These are phyloP conservation scores for Xyliphius kryptos DNA, from an alignment of 2,113 vertebrate genomes.

Conservation along the genomic window DNA sequence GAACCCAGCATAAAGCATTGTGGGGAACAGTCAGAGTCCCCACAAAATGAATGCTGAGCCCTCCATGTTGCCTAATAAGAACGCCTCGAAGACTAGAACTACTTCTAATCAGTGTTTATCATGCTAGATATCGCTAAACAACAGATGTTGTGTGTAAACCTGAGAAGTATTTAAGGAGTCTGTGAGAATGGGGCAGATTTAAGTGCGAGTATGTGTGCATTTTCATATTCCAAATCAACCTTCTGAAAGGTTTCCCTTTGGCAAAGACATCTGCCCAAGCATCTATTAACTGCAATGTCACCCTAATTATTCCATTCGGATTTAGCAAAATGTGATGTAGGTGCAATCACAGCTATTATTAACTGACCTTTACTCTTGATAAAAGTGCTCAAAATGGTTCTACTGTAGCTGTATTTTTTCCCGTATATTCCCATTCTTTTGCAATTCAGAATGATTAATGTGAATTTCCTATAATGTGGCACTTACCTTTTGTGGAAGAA, in stretches of 20 bases:
- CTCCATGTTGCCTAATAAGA: no score
- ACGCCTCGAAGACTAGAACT: no score
- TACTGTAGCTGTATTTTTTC: background rate
- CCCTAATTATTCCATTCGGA: constrained; percentile 4
- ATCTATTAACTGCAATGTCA: constrained; percentile 2
- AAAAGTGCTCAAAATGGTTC: background rate
- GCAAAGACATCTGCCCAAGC: background rate
- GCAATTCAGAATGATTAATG: background rate
- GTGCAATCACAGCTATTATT: no score
- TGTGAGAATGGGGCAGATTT: constrained; percentile 1
- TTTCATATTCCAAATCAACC: no score
- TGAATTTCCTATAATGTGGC: background rate
- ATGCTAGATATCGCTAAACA: no score
- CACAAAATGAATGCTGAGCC: no score
- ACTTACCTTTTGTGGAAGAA: background rate
- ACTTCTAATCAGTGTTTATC: no score
- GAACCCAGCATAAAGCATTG: no score
- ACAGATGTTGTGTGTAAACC: background rate
- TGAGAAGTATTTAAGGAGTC: constrained; percentile 18
- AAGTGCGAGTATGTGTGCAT: background rate
- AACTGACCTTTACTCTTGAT: background rate
- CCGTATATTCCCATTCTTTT: background rate
- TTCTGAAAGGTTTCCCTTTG: background rate
- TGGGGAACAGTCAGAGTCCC: no score
- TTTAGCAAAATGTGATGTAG: background rate